Evolutionary conservation across 1,140 invertebrate genomes (phyloP).

Genomic region (Nilaparvata lugens): DNA sequence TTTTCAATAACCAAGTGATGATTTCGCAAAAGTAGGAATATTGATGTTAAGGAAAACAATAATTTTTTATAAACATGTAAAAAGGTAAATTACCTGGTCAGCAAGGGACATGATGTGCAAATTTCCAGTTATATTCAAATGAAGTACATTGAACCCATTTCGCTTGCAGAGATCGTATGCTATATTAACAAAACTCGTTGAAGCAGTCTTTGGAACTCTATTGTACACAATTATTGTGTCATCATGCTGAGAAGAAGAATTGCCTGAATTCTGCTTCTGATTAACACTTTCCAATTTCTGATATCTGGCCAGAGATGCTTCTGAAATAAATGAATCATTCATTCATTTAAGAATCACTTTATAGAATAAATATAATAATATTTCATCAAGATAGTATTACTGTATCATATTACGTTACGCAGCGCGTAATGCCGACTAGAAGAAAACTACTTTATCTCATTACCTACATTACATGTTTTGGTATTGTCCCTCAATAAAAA

Average conservation of each 20-base stretch:
- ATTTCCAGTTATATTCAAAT: constrained; percentile 94
- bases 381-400: not conserved
- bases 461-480: not conserved
- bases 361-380: not conserved
- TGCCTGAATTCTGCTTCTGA: not conserved
- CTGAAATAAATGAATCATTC: constrained; percentile 13
- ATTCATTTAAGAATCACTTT: not conserved
- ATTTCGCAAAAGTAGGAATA: too few species aligned
- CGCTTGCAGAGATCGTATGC: constrained; percentile 90
- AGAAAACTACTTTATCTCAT: not conserved
- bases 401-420: not conserved
- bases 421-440: not conserved
- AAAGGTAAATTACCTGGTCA: constrained; percentile 65
- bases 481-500: too few species aligned
- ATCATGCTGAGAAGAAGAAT: constrained; percentile 31
- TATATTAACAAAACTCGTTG: constrained; percentile 94
- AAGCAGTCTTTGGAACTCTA: constrained; percentile 97
- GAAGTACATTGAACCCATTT: constrained; percentile 90
- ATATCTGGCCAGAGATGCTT: constrained; percentile 16
- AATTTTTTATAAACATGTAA: not conserved
- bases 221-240: constrained; percentile 85
- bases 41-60: too few species aligned
- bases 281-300: constrained; percentile 9
- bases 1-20: too few species aligned
- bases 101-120: constrained; percentile 83